These are phyloP conservation scores for Hypena proboscidalis DNA, from an alignment of 2,888 invertebrate genomes.

Conservation along the genomic window DNA sequence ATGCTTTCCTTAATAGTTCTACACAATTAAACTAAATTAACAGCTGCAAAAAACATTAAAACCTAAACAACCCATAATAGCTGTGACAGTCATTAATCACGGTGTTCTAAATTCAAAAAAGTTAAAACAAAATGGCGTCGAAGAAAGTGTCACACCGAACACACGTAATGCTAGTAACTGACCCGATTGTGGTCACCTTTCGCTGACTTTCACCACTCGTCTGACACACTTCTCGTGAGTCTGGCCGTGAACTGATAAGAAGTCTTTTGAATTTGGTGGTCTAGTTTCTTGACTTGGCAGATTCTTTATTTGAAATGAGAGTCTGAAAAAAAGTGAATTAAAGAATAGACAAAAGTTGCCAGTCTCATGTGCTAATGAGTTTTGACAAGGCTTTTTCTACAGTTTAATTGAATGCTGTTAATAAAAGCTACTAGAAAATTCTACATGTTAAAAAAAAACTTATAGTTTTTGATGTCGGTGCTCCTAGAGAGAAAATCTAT, in stretches of 20 bases:
- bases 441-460: no score
- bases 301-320: conserved; percentile 1
- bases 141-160: conserved; percentile 74
- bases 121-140: conserved; percentile 50
- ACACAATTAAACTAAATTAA: conserved; percentile 9
- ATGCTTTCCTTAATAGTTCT: background rate
- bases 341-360: background rate
- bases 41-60: conserved; percentile 3
- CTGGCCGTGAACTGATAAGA: conserved; percentile 49
- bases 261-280: conserved; percentile 16
- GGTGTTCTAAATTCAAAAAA: conserved; percentile 29
- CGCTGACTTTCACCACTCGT: conserved; percentile 74
- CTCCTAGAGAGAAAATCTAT: no score
- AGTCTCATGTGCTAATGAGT: no score
- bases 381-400: no score
- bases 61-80: conserved; percentile 20
- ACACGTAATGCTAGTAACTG: conserved; percentile 79
- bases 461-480: no score
- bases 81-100: conserved; percentile 34
- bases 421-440: no score
- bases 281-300: conserved; percentile 9
- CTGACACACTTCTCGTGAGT: conserved; percentile 63
- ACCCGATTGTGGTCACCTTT: conserved; percentile 73
- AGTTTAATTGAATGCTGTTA: no score
- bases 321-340: background rate